Base-by-base conservation (phyloP, 1,140 invertebrate genomes). In the Fopius arisanus region DNA sequence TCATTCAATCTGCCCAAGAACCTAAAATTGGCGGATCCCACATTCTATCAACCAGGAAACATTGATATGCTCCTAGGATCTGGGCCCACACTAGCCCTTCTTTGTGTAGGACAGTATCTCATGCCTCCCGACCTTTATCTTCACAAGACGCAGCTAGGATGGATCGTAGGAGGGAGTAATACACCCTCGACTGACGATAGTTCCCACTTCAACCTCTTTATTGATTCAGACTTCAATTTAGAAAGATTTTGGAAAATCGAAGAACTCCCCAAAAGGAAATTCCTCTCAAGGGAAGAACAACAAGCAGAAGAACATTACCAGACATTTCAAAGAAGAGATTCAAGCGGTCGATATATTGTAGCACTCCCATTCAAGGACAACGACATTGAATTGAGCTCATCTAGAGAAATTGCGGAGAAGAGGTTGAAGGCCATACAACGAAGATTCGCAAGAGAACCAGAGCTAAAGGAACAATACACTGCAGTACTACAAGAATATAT, bases 161-260 rank as follows among this genome's bases (percentile, higher is more conserved):
- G 73, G 73, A 12, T 74, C 43, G 28, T 70, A 16, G 68, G 67
- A 14, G 73, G 62, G 40, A 1, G 23, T 5, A 72, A 70, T 37
- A 68, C 74, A 29, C 59, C 28, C 7, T 43, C 12, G 3, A 79
- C 78, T 63, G 79, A 82, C 33, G 31, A 74, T 0, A 77, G 80
- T 62, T 83, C 79, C 65, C 10, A 12, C 0, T 1, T 41, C 19
- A 76, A 78, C 31, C 40, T 72, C 28, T 9, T 0, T 6, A 67
- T 77, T 2, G 16, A 69, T 28, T 0, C 41, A 33, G 9, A 33
- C 9, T 33, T 33, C 31, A 9, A 33, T 33, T 9, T 33, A 33
- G 31, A 33, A 33, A 33, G 31, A 33, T 33, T 33, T 9, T 33
- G 31, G 16, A 12, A 19, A n/a, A 19, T 48, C 0, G 41, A n/a